Percentiles rank a stretch among this genome's conserved stretches.
Evolutionary conservation across 2,113 vertebrate species (phyloP).

Genomic region (Anhinga anhinga): DNA sequence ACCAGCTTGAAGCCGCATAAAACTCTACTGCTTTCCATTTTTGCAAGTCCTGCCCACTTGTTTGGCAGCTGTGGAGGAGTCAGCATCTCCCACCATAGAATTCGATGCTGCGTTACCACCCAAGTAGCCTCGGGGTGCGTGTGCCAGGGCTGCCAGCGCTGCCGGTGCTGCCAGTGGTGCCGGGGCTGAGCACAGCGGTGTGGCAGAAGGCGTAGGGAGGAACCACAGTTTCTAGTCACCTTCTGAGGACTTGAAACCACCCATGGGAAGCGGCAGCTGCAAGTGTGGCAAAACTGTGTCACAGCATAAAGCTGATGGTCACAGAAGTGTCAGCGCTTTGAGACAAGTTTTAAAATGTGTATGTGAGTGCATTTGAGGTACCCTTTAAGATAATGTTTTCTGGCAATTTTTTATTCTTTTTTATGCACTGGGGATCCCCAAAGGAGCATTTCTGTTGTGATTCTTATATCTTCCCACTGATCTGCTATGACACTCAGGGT

Average conservation of each 20-base stretch:
- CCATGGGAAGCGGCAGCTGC: neutral
- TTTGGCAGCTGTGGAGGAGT: neutral
- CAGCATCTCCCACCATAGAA: neutral
- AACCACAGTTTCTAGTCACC: neutral
- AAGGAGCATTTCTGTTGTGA: neutral
- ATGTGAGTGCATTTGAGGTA: neutral
- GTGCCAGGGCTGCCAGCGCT: rapidly evolving
- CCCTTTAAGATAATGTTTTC: neutral
- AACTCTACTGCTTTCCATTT: neutral
- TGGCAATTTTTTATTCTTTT: neutral
- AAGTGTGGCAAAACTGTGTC: neutral
- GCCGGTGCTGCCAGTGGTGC: neutral
- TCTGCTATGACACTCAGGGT: neutral
- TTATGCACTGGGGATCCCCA: neutral
- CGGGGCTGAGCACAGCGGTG: neutral
- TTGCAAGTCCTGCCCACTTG: neutral
- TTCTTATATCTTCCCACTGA: neutral
- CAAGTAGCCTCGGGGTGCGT: rapidly evolving
- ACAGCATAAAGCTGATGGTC: neutral
- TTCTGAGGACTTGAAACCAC: neutral
- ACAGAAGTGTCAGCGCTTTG: neutral
- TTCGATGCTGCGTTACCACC: rapidly evolving
- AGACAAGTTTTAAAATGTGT: neutral
- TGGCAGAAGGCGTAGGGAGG: neutral
- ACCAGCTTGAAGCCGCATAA: neutral